Evolutionary conservation across 2,797 vertebrate genomes (phyloP).

Genomic region (Mus spretus): DNA sequence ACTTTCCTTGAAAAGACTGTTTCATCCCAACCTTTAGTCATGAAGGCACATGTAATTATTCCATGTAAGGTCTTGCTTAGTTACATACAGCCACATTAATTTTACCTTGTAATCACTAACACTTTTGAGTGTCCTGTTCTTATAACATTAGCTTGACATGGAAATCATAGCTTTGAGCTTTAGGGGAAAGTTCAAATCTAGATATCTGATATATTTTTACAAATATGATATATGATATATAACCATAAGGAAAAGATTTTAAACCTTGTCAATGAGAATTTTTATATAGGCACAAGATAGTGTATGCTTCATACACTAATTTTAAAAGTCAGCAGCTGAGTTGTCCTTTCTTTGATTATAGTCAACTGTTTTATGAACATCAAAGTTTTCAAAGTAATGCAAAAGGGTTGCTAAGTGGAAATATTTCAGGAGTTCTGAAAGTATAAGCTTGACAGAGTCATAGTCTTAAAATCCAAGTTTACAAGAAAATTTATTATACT

Average conservation of each 20-base stretch:
- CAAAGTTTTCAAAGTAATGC: constrained; percentile 73
- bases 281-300: not conserved
- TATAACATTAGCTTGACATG: constrained; percentile 15
- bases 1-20: not conserved
- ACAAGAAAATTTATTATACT: constrained; percentile 79
- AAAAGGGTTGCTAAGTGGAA: constrained; percentile 71
- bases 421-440: constrained; percentile 72
- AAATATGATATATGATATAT: not conserved
- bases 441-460: constrained; percentile 59
- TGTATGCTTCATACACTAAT: not conserved
- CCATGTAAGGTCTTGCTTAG: not conserved
- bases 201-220: not conserved
- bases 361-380: constrained; percentile 55
- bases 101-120: not conserved
- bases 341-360: constrained; percentile 52
- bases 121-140: not conserved
- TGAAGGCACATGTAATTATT: not conserved
- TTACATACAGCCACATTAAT: not conserved
- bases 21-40: not conserved
- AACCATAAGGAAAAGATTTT: constrained; percentile 30
- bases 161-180: not conserved
- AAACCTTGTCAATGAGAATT: not conserved
- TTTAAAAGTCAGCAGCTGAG: constrained; percentile 24
- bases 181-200: not conserved
- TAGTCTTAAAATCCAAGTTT: constrained; percentile 77